phyloP scores from a whole-genome alignment of 2,888 invertebrate genomes.

The Mamestra brassicae region DNA sequence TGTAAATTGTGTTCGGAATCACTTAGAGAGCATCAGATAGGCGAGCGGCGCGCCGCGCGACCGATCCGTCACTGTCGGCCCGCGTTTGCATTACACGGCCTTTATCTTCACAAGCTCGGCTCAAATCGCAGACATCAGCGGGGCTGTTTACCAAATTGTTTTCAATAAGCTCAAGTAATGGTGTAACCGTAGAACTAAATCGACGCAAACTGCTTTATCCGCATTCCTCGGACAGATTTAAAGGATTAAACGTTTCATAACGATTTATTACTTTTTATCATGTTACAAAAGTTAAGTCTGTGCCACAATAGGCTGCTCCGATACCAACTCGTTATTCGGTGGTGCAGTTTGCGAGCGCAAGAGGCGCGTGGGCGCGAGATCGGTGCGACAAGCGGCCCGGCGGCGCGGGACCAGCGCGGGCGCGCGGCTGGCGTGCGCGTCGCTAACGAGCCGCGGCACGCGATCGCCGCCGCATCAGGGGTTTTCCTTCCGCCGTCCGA shows the following conservation, averaged over 20 bases:
- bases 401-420: constrained; percentile 25
- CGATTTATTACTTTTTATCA: constrained; percentile 86
- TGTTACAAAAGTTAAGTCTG: constrained; percentile 81
- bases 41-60: constrained; percentile 82
- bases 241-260: constrained; percentile 84
- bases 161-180: constrained; percentile 89
- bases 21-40: constrained; percentile 90
- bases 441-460: constrained; percentile 86
- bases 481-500: constrained; percentile 88
- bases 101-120: constrained; percentile 87
- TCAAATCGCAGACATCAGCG: constrained; percentile 89
- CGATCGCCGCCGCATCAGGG: constrained; percentile 85
- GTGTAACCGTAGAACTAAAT: constrained; percentile 80
- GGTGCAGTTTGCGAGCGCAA: constrained; percentile 74
- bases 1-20: constrained; percentile 89
- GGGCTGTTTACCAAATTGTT: constrained; percentile 90
- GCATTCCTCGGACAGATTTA: constrained; percentile 80
- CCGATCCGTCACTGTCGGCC: constrained; percentile 90
- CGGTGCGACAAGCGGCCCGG: constrained; percentile 73
- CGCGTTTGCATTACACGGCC: constrained; percentile 89
- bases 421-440: constrained; percentile 58
- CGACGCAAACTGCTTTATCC: constrained; percentile 78
- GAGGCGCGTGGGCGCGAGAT: constrained; percentile 72
- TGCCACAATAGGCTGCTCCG: constrained; percentile 79
- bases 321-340: constrained; percentile 82